Percentiles rank a stretch among this genome's conserved stretches.
These are phyloP conservation scores for Ictidomys tridecemlineatus DNA, from an alignment of 2,113 vertebrate species.

Conservation along the genomic window DNA sequence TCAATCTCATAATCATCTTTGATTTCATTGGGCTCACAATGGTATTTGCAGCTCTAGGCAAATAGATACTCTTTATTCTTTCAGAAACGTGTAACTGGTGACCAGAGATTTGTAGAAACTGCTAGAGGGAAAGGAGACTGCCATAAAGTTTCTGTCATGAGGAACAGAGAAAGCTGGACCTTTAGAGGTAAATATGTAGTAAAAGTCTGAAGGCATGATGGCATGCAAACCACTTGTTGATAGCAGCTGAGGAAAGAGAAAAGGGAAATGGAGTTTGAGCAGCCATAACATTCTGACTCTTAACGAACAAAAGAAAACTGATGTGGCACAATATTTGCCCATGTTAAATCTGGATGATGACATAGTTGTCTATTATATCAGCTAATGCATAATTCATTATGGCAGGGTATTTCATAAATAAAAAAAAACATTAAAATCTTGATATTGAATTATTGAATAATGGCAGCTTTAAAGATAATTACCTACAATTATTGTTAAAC, in stretches of 20 bases:
- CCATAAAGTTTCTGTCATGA: background rate
- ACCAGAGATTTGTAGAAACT: background rate
- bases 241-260: background rate
- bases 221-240: background rate
- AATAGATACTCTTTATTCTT: background rate
- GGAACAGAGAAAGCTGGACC: background rate
- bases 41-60: background rate
- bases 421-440: constrained; percentile 53
- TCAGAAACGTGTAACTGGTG: background rate
- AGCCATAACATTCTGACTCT: background rate
- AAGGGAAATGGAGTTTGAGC: background rate
- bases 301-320: constrained; percentile 26
- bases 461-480: constrained; percentile 57
- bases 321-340: background rate
- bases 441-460: constrained; percentile 53
- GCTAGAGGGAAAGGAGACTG: background rate
- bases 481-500: constrained; percentile 55
- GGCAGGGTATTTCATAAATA: constrained; percentile 50
- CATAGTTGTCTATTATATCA: constrained; percentile 29
- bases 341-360: constrained; percentile 43
- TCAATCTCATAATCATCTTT: background rate
- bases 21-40: background rate
- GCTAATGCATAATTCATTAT: constrained; percentile 53
- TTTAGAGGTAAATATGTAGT: background rate
- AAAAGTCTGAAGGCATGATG: background rate